A percentile compares a stretch with the other conserved stretches of the same genome.
Conservation (phyloP, 2,888 invertebrate species). For the Drosophila leonis region DNA sequence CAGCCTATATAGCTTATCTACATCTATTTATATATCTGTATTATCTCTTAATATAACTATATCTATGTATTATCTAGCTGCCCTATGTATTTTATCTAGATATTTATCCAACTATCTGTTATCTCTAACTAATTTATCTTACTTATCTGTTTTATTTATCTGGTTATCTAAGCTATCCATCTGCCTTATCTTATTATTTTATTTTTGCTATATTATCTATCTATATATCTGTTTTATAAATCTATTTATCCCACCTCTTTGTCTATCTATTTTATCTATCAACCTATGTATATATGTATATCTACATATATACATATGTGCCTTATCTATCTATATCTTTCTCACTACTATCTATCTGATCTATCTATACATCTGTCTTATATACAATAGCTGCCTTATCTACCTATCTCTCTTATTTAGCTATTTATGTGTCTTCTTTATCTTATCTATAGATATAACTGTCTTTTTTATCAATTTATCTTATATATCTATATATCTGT, state of each 20-base stretch:
- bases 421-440: too few relatives aligned
- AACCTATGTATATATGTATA: not conserved
- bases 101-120: too few relatives aligned
- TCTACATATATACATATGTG: too few relatives aligned
- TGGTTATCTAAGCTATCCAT: not conserved
- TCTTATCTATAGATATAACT: too few relatives aligned
- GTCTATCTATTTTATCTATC: not conserved
- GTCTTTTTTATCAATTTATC: too few relatives aligned
- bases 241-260: not conserved
- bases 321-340: too few relatives aligned
- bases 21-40: too few relatives aligned
- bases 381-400: not conserved
- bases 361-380: not conserved
- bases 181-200: not conserved
- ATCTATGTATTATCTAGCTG: too few relatives aligned
- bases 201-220: not conserved
- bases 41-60: too few relatives aligned
- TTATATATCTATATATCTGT: too few relatives aligned
- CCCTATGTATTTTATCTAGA: too few relatives aligned
- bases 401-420: not conserved
- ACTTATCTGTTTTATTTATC: not conserved
- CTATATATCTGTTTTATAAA: not conserved
- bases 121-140: not conserved
- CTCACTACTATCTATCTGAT: too few relatives aligned
- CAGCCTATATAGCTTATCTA: not conserved